Conservation (phyloP, 2,113 vertebrate species). For the Seriola dumerili region DNA sequence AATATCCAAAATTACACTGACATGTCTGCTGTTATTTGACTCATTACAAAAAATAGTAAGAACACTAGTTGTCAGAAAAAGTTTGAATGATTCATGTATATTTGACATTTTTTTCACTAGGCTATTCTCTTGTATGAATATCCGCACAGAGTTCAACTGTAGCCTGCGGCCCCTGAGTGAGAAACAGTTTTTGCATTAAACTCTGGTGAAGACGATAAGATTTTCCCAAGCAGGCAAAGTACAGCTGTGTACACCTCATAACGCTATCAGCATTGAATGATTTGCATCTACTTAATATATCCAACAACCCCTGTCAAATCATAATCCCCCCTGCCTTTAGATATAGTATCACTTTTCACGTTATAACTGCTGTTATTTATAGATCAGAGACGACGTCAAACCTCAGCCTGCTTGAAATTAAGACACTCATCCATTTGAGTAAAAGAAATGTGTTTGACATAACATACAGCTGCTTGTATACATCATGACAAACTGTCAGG, state of each 20-base stretch:
- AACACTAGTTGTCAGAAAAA: background rate
- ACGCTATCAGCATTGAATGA: slow-evolving; percentile 64
- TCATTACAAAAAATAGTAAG: background rate
- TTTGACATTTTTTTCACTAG: no score
- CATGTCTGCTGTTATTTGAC: background rate
- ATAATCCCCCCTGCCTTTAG: slow-evolving; percentile 72
- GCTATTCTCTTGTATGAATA: slow-evolving; percentile 3
- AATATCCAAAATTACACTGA: background rate
- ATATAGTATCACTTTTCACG: slow-evolving; percentile 66
- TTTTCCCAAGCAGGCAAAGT: slow-evolving; percentile 46
- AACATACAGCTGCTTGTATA: background rate
- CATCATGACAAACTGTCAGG: slow-evolving; percentile 17
- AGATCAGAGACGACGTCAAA: slow-evolving; percentile 41
- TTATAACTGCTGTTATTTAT: slow-evolving; percentile 60
- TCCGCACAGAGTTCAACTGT: slow-evolving; percentile 1
- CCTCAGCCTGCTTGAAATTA: background rate
- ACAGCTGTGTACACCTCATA: slow-evolving; percentile 7
- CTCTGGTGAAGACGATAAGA: slow-evolving; percentile 65
- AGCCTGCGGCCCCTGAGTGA: slow-evolving; percentile 24
- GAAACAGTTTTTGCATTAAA: slow-evolving; percentile 51
- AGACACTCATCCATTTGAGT: slow-evolving; percentile 5
- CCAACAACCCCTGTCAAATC: slow-evolving; percentile 70
- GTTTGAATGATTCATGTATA: background rate
- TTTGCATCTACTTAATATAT: slow-evolving; percentile 73
- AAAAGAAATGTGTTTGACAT: slow-evolving; percentile 11